These are phyloP conservation scores for Koerneria pararmatus DNA, from an alignment of 2,888 invertebrate genomes.

Conservation along the genomic window DNA sequence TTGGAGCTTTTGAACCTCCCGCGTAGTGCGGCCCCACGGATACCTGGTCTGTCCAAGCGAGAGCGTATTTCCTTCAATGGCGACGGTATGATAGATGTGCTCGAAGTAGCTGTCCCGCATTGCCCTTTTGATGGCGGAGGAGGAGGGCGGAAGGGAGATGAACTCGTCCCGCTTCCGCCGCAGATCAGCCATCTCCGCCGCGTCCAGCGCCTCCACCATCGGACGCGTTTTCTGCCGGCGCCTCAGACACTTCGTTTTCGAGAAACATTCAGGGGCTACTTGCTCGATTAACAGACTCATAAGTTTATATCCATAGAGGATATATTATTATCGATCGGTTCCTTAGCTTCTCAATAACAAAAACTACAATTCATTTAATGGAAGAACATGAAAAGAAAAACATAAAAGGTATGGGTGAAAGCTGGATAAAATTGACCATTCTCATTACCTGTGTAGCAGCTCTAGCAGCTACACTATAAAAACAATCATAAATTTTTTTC, in stretches of 20 bases:
- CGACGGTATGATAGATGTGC: constrained; percentile 93
- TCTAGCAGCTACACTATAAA: too few relatives aligned
- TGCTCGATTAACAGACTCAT: not conserved
- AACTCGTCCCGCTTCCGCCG: constrained; percentile 23
- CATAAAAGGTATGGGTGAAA: too few relatives aligned
- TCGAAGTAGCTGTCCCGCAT: constrained; percentile 89
- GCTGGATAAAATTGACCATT: too few relatives aligned
- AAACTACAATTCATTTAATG: too few relatives aligned
- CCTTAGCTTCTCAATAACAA: too few relatives aligned
- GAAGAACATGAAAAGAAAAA: too few relatives aligned
- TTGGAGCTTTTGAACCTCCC: not conserved
- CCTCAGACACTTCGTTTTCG: constrained; percentile 28
- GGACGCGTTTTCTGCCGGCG: constrained; percentile 81
- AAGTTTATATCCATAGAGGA: too few relatives aligned
- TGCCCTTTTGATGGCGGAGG: constrained; percentile 72
- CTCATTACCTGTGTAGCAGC: too few relatives aligned
- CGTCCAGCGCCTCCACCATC: constrained; percentile 81
- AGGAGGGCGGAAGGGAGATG: constrained; percentile 65
- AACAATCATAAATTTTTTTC: too few relatives aligned
- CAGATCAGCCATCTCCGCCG: constrained; percentile 73
- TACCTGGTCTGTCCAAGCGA: constrained; percentile 83
- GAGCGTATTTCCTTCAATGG: constrained; percentile 96
- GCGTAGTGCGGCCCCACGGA: too few relatives aligned
- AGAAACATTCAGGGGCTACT: not conserved
- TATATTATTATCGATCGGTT: too few relatives aligned